Base-by-base conservation (phyloP, 2,797 vertebrate species). In the Danio tinwini region DNA sequence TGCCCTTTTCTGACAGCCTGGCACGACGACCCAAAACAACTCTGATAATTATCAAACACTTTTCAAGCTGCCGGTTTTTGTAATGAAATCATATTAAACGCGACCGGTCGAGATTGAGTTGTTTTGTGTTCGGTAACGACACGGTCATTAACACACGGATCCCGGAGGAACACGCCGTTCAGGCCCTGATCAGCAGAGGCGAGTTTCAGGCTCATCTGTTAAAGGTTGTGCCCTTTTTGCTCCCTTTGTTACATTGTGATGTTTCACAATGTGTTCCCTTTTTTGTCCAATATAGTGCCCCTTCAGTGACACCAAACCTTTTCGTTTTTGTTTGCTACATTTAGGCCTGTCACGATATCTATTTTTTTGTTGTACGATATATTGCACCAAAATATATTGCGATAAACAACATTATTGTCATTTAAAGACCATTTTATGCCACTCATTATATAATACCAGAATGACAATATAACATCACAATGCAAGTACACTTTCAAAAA, bases 31-130 rank as follows among this genome's bases (percentile, higher is more conserved):
- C 67, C 53, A 75, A 67, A 76, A 76, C 78, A 75, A 53, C 53
- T 58, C 50, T 6, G 56, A 40, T 65, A 78, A 82, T 81, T n/a
- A 80, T 85, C 77, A 82, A 62, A 80, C 69, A 52, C 62, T 81
- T 29, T 49, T 21, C 6, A 61, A 78, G 75, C 74, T 85, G 81
- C 50, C 70, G 44, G 17, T 74, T 58, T 68, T 69, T 39, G n/a
- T 65, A 76, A 80, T 71, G 8, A 63, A 68, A 83, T 80, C 45
- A 65, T 72, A 78, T 78, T 71, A 74, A 81, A 55, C 47, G 42
- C 73, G 61, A 29, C 44, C 63, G 71, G 17, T 21, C 6, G 42
- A 59, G 76, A 80, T 75, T 74, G 55, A 72, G 42, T 37, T 74
- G 77, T 81, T 71, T 70, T 67, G 52, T 65, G 44, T 72, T 63